Percentiles rank a stretch among this genome's conserved stretches.
Conservation (phyloP, 2,113 vertebrate species). For the Lanius ludovicianus region DNA sequence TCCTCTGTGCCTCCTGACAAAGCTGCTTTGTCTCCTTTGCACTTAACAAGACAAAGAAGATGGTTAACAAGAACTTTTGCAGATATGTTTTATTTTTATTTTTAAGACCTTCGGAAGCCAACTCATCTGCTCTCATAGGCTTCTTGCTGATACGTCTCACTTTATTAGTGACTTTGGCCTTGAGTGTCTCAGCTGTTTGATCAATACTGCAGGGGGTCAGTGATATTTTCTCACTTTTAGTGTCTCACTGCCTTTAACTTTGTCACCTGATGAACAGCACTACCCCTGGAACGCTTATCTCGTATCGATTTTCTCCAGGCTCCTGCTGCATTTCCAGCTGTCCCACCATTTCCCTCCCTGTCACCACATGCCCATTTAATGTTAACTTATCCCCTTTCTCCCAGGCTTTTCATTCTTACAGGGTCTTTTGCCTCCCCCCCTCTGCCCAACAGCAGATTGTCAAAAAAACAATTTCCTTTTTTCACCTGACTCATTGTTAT, state of each 20-base stretch:
- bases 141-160: slow-evolving; percentile 89
- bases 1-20: neutral
- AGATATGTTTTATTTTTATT: slow-evolving; percentile 69
- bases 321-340: slow-evolving; percentile 73
- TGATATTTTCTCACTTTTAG: slow-evolving; percentile 96
- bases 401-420: slow-evolving; percentile 26
- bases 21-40: slow-evolving; percentile 4
- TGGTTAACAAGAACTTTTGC: slow-evolving; percentile 75
- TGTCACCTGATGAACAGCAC: slow-evolving; percentile 97
- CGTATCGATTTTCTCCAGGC: slow-evolving; percentile 92
- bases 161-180: slow-evolving; percentile 99
- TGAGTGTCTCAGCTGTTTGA: slow-evolving; percentile 91
- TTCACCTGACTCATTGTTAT: slow-evolving; percentile 49
- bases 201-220: slow-evolving; percentile 92
- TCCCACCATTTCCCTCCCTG: slow-evolving; percentile 83
- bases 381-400: slow-evolving; percentile 81
- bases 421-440: neutral
- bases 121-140: slow-evolving; percentile 68
- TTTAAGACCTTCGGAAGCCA: slow-evolving; percentile 76
- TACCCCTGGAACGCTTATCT: slow-evolving; percentile 95
- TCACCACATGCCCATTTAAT: slow-evolving; percentile 87
- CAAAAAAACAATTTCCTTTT: slow-evolving; percentile 66
- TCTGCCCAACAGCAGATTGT: slow-evolving; percentile 24
- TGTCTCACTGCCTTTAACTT: slow-evolving; percentile 87
- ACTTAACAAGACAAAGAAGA: slow-evolving; percentile 70